Evolutionary conservation across 2,888 invertebrate genomes (phyloP).

Genomic region (Oscheius sp.): DNA sequence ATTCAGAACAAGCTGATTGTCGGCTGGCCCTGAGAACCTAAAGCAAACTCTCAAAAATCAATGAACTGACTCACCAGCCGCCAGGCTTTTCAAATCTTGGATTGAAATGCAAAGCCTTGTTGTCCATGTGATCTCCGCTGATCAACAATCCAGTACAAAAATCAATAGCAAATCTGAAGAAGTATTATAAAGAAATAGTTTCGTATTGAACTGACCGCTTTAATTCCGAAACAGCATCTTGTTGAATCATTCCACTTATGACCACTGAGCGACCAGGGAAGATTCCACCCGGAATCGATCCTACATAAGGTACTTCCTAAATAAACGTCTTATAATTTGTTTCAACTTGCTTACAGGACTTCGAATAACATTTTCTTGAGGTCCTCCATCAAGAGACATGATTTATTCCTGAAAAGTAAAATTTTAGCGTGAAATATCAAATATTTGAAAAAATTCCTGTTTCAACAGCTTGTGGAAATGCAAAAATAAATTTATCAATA

Average conservation of each 20-base stretch:
- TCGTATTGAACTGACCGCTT: conserved; percentile 35
- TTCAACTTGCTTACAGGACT: conserved; percentile 41
- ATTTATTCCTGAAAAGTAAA: too few relatives aligned
- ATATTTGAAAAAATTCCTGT: too few relatives aligned
- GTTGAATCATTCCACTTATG: conserved; percentile 56
- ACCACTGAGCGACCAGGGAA: conserved; percentile 61
- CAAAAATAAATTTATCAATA: too few relatives aligned
- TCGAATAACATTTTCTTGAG: conserved; percentile 32
- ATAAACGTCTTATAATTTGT: not conserved
- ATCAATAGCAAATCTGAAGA: conserved; percentile 60
- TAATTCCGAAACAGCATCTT: conserved; percentile 48
- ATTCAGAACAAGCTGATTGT: conserved; percentile 64
- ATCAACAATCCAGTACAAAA: conserved; percentile 66
- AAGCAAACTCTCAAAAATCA: not conserved
- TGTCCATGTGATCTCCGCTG: conserved; percentile 65
- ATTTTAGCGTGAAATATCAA: too few relatives aligned
- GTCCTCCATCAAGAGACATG: too few relatives aligned
- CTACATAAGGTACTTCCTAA: conserved; percentile 61
- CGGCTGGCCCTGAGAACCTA: conserved; percentile 54
- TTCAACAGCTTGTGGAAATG: too few relatives aligned
- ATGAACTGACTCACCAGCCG: conserved; percentile 33
- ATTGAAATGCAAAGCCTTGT: conserved; percentile 55
- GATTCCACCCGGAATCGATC: conserved; percentile 62
- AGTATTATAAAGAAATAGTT: not conserved
- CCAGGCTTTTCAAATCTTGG: conserved; percentile 45